Base-by-base conservation (phyloP, 2,888 invertebrate genomes). In the Drosophila kanekoi region DNA sequence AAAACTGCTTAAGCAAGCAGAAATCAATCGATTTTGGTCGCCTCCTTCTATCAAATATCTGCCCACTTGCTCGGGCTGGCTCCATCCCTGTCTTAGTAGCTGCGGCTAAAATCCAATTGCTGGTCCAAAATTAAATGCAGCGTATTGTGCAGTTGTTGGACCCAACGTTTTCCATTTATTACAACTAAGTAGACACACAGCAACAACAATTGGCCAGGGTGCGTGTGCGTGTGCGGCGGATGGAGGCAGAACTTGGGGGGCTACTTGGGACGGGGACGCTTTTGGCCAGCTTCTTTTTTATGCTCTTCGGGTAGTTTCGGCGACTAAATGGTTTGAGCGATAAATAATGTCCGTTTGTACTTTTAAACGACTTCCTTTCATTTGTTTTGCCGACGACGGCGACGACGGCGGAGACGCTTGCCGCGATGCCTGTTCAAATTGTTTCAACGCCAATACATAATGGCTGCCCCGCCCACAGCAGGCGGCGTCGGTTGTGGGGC, bases 341-440 rank as follows among this genome's bases (percentile, higher is more conserved):
- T 90, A 91, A 91, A 91, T 91, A 91, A 91, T 91, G 91, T 91
- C 91, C 91, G 91, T 91, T 91, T 91, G 90, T 91, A 90, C 91
- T 91, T 91, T 91, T 91, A 91, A 91, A 91, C 90, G 91, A 91
- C 91, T 91, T 91, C 91, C 90, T 91, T 89, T 90, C 89, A 91
- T 90, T 91, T 91, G 81, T 86, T 88, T 83, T 89, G 64, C 53
- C 53, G 47, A 41, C 58, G 47, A 18, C 32, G 33, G n/a, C 53
- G 47, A 41, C 58, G 47, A 18, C 32, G 33, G n/a, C 20, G 56
- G 44, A 41, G 37, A 49, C 32, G 20, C 43, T 54, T 45, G 35
- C 38, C 38, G 32, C 38, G 38, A 20, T 65, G 66, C 66, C 79
- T 83, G 86, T 80, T 84, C 86, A 91, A 90, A 90, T 90, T 91